Evolutionary conservation across 2,797 vertebrate species (phyloP), one percentile per base, ranked within the genome.

Genomic region (Threskiornis aethiopicus): DNA sequence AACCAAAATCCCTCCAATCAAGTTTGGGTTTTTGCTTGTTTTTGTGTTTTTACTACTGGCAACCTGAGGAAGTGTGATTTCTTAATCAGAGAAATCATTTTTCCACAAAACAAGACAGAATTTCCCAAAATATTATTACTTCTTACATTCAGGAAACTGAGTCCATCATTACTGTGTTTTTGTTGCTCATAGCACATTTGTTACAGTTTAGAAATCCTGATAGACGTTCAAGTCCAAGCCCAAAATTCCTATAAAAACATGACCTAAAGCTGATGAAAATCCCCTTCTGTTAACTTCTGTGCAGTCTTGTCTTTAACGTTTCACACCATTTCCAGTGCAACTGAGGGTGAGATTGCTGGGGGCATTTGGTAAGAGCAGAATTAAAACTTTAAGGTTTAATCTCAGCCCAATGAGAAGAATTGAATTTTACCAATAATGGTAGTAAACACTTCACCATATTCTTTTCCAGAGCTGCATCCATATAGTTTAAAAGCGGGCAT

Each of bases 11-110:
- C 59, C 21, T 65, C 12, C 4, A 55, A 70, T 7, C 2, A 1
- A n/a, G 6, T 31, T 44, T 16, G 5, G 1, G 2, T n/a, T 54
- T 46, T 67, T 33, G 2, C 11, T 89, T 46, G 9, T 0, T 37
- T 57, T 64, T 42, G 15, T 29, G 10, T 5, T 65, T 64, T 75
- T 70, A 24, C 16, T 47, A 61, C 22, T 18, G 41, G 13, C 10
- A 62, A 35, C 46, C 25, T 41, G 25, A 87, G 13, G 52, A 72
- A 67, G 62, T 31, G 14, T 20, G 13, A 28, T 35, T 71, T 46
- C 37, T 78, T 62, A 37, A 52, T 17, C 41, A 59, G 28, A 71
- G 1, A 71, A 85, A 59, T 42, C 0, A 7, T 54, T 71, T 44
- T 70, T 44, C 20, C 21, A 42, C 28, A 82, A 51, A 54, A 57